Conservation (phyloP, 2,113 vertebrate genomes). For the Bagarius yarrelli region DNA sequence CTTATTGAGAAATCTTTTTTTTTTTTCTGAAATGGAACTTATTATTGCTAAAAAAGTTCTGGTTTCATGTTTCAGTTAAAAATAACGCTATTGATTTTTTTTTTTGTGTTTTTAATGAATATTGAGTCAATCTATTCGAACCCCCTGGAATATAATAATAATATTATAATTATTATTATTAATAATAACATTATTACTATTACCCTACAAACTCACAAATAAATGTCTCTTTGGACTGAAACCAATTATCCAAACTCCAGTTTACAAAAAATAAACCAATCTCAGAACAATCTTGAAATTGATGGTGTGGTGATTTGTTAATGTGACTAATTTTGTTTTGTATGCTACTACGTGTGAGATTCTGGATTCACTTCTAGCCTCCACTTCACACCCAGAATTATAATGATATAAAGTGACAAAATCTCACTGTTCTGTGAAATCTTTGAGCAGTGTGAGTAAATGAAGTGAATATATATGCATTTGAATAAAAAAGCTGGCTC, state of each 20-base stretch:
- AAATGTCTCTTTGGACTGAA: neutral
- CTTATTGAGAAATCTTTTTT: neutral
- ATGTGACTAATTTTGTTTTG: slow-evolving; percentile 20
- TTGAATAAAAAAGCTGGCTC: neutral
- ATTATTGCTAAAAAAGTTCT: neutral
- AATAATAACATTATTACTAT: too few relatives aligned
- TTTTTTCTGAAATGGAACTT: neutral
- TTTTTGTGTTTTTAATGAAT: too few relatives aligned
- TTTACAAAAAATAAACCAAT: neutral
- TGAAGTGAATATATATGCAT: slow-evolving; percentile 14
- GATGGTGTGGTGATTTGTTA: slow-evolving; percentile 21
- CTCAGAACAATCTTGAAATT: slow-evolving; percentile 20
- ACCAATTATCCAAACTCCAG: neutral
- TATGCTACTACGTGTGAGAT: slow-evolving; percentile 23
- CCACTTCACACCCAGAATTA: slow-evolving; percentile 32
- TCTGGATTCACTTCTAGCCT: neutral
- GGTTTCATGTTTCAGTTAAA: too few relatives aligned
- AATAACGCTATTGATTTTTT: too few relatives aligned
- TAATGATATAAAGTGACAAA: slow-evolving; percentile 17
- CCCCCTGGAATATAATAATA: too few relatives aligned
- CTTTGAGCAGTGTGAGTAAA: neutral
- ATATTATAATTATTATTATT: too few relatives aligned
- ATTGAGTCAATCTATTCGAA: too few relatives aligned
- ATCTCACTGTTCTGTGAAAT: neutral
- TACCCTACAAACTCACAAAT: too few relatives aligned